A percentile compares a stretch with the other conserved stretches of the same genome.
phyloP scores from a whole-genome alignment of 2,888 invertebrate genomes.

The Tipula vernalis region DNA sequence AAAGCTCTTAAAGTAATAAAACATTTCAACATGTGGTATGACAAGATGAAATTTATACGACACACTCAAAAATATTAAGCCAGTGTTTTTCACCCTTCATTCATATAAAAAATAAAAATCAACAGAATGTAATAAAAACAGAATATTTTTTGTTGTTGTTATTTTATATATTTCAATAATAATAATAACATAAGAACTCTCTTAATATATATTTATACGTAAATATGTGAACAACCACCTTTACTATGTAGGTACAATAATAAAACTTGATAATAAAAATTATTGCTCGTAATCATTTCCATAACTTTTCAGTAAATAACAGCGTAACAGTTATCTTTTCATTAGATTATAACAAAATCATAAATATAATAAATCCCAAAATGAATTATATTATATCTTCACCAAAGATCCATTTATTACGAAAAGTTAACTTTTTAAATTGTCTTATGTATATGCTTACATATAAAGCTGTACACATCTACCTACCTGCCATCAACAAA shows the following conservation, averaged over 20 bases:
- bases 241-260: background rate
- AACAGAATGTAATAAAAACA: background rate
- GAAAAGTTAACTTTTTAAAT: background rate
- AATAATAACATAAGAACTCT: background rate
- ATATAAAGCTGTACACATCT: background rate
- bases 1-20: background rate
- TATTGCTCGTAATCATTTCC: background rate
- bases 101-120: background rate
- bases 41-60: background rate
- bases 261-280: background rate
- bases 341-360: constrained; percentile 4
- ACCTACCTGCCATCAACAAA: background rate
- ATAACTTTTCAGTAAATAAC: constrained; percentile 4
- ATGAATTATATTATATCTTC: background rate
- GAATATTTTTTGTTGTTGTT: background rate
- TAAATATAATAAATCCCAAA: background rate
- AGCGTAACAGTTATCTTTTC: background rate
- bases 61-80: background rate
- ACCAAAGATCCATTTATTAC: background rate
- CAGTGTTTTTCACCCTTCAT: background rate
- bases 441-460: background rate
- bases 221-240: background rate
- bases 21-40: constrained; percentile 4
- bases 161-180: background rate
- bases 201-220: background rate